Conservation (phyloP, 2,797 vertebrate species). For the Muscicapa comitata region DNA sequence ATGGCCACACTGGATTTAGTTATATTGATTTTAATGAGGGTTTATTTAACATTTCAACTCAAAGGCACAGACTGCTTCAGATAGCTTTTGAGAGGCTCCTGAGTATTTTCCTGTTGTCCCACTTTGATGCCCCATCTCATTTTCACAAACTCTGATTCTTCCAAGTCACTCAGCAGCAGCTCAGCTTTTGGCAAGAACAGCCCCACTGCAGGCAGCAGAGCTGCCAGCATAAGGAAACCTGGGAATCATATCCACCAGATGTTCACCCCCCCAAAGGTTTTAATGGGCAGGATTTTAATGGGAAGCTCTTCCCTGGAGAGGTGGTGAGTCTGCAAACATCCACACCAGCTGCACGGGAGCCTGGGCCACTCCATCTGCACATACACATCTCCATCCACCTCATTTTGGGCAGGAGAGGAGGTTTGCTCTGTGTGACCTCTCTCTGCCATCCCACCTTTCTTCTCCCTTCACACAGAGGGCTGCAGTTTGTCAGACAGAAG, state of each 20-base stretch:
- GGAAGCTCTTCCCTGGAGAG: neutral
- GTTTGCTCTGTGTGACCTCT: neutral
- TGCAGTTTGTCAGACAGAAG: neutral
- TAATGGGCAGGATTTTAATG: neutral
- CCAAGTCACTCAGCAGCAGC: rapidly evolving
- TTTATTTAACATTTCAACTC: neutral
- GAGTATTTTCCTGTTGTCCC: neutral
- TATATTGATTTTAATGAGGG: neutral
- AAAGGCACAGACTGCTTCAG: neutral
- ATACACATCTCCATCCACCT: neutral
- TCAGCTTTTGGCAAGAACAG: neutral
- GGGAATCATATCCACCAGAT: neutral
- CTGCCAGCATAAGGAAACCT: neutral
- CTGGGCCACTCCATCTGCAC: neutral
- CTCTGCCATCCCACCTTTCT: neutral
- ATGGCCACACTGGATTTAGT: neutral
- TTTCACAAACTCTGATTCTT: neutral
- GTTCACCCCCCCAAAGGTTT: neutral
- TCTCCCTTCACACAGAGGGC: neutral
- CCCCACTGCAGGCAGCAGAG: neutral
- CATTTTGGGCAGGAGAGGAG: neutral
- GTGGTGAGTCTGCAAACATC: neutral
- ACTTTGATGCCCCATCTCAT: rapidly evolving
- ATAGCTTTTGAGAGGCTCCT: neutral
- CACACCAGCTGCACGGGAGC: rapidly evolving